Conservation (phyloP, 2,888 invertebrate species). For the Drosophila borborema region DNA sequence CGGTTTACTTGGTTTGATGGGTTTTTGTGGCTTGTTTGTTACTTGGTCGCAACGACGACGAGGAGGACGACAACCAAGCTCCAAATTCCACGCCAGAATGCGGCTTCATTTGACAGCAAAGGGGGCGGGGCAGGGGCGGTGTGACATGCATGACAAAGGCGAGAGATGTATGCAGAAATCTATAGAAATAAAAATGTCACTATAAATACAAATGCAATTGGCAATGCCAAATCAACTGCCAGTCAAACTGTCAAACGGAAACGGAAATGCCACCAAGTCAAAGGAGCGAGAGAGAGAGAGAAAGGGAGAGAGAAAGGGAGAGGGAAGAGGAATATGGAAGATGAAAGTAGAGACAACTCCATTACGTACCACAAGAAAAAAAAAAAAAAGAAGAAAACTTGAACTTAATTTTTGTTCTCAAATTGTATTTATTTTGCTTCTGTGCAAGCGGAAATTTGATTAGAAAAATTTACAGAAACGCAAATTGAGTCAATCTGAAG, state of each 20-base stretch:
- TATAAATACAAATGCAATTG: constrained; percentile 75
- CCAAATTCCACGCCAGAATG: constrained; percentile 64
- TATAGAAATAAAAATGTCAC: constrained; percentile 74
- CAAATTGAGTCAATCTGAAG: constrained; percentile 14
- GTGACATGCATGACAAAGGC: constrained; percentile 63
- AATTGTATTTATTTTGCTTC: constrained; percentile 9
- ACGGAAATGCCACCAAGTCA: constrained; percentile 19
- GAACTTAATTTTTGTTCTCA: constrained; percentile 17
- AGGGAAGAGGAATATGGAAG: no score
- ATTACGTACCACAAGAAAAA: background rate
- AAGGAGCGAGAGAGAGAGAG: no score
- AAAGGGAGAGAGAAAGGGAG: no score
- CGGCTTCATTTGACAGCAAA: constrained; percentile 72
- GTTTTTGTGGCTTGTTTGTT: constrained; percentile 77
- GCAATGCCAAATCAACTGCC: constrained; percentile 73
- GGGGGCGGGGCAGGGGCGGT: background rate
- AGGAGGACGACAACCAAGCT: constrained; percentile 30
- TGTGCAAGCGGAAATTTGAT: constrained; percentile 11
- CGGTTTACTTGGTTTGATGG: constrained; percentile 73
- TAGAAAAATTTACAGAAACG: constrained; percentile 4
- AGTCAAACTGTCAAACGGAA: constrained; percentile 67
- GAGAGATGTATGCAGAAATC: constrained; percentile 70
- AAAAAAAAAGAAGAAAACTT: background rate
- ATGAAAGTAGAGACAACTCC: background rate
- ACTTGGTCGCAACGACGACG: constrained; percentile 41